These are phyloP conservation scores for Phylloscopus collybita DNA, from an alignment of 2,797 vertebrate genomes.

Conservation along the genomic window DNA sequence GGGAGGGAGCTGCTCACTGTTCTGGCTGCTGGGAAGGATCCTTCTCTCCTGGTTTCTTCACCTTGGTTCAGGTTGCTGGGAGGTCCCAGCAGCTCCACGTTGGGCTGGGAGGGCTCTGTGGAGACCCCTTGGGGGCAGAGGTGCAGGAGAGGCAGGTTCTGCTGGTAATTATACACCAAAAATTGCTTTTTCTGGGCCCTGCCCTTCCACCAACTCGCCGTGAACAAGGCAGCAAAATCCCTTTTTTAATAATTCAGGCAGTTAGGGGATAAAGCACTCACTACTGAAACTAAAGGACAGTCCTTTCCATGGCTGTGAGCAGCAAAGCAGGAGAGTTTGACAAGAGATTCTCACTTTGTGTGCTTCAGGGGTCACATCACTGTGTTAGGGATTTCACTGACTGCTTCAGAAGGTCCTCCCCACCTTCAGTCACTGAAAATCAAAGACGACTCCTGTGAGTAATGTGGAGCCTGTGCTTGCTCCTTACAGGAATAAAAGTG, in stretches of 20 bases:
- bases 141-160: neutral
- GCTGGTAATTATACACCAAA: neutral
- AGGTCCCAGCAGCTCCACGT: neutral
- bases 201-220: neutral
- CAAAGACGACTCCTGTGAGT: fast-evolving
- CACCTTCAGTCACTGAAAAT: neutral
- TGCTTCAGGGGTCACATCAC: fast-evolving
- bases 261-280: neutral
- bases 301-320: neutral
- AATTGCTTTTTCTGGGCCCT: fast-evolving
- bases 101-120: neutral
- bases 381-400: neutral
- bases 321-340: neutral
- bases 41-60: neutral
- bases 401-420: neutral
- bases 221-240: neutral
- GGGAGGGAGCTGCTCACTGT: neutral
- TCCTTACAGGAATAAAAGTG: neutral
- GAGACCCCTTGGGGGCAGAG: neutral
- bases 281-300: neutral
- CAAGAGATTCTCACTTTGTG: neutral
- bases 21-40: neutral
- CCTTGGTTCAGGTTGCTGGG: neutral
- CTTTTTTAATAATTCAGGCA: neutral
- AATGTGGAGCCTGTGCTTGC: neutral